Conservation (phyloP, 2,888 invertebrate species). For the Limulus polyphemus region DNA sequence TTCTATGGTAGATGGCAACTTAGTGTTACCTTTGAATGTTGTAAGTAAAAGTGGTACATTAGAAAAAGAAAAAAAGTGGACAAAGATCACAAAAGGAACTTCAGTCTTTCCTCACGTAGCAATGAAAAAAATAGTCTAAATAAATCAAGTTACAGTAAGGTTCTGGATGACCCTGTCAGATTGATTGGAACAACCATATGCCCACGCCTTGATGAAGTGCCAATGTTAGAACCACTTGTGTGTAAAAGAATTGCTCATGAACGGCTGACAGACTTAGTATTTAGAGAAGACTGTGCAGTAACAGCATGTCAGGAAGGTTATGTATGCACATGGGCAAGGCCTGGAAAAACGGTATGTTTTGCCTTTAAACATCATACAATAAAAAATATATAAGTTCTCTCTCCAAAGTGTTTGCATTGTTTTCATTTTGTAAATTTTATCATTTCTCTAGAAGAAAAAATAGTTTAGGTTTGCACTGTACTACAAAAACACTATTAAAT, state of each 20-base stretch:
- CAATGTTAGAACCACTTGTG: constrained; percentile 89
- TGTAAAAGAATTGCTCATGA: constrained; percentile 98
- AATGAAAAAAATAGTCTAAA: constrained; percentile 33
- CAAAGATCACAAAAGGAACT: constrained; percentile 55
- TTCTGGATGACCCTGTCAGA: constrained; percentile 56
- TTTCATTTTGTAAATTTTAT: too few relatives aligned
- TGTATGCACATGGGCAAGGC: constrained; percentile 96
- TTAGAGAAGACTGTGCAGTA: constrained; percentile 87
- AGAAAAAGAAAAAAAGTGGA: constrained; percentile 31
- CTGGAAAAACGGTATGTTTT: constrained; percentile 41
- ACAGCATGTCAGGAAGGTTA: constrained; percentile 98
- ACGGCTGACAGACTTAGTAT: constrained; percentile 82
- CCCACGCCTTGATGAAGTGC: constrained; percentile 85
- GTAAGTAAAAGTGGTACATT: constrained; percentile 25
- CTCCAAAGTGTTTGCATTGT: too few relatives aligned
- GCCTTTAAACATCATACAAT: too few relatives aligned
- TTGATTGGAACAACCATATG: constrained; percentile 85
- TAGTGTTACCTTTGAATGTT: constrained; percentile 27
- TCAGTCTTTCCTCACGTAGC: constrained; percentile 48
- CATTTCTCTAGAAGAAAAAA: too few relatives aligned
- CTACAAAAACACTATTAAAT: too few relatives aligned
- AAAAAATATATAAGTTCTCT: too few relatives aligned
- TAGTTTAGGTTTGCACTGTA: too few relatives aligned
- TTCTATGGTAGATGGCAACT: constrained; percentile 16
- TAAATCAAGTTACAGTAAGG: constrained; percentile 30